Evolutionary conservation across 2,113 vertebrate species (phyloP), one percentile per base, ranked within the genome.

Genomic region (Zosterops japonicus): DNA sequence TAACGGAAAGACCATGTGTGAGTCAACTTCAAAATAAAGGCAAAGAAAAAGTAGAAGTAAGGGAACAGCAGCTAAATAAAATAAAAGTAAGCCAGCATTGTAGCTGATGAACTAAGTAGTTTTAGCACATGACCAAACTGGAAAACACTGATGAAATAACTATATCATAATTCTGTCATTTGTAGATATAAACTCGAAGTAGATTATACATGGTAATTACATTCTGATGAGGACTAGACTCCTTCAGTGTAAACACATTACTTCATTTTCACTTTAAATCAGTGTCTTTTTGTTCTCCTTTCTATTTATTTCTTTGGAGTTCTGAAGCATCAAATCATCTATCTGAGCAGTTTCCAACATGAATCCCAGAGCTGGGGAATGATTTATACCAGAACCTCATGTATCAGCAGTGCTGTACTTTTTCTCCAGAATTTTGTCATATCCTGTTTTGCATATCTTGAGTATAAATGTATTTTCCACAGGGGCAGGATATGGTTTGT

Each of bases 401-500:
- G 85, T 91, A 95, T 91, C 95, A 94, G 92, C n/a, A 77, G 53
- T 22, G 25, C 72, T 89, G 77, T 77, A 89, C 42, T 96, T 93
- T 95, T 75, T 63, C 65, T 96, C 94, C 92, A 96, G 70, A 90
- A 90, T 96, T 93, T 97, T 97, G 94, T 96, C 94, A 94, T 94
- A 97, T 96, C 94, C 92, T 97, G 96, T 96, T 97, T 96, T 97
- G 94, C 92, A 75, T 97, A 95, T 89, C 95, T 94, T 94, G 63
- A 94, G 69, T 87, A 95, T 95, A 97, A 96, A 97, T 96, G 94
- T 85, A 90, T 97, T 97, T 97, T 97, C 96, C 95, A 97, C 74
- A 92, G 89, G 79, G 71, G 74, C 91, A 92, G 70, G 94, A 96
- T 93, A 95, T 1, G 1, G 52, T 90, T 95, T 95, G 89, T 96